Evolutionary conservation across 2,888 invertebrate genomes (phyloP).

Genomic region (Lingula anatina): DNA sequence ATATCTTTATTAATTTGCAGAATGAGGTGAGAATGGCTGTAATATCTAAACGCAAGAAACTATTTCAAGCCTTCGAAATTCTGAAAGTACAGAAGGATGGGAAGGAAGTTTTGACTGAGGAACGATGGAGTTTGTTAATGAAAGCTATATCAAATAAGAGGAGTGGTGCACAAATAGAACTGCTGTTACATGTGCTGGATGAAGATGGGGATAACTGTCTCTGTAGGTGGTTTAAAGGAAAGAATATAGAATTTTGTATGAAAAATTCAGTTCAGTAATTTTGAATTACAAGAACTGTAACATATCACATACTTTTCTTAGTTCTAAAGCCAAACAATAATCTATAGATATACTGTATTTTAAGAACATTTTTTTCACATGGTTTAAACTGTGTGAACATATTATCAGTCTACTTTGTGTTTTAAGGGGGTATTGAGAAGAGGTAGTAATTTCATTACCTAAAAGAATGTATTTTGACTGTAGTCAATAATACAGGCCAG

Average conservation of each 20-base stretch:
- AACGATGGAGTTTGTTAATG: constrained; percentile 46
- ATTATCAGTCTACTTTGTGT: no score
- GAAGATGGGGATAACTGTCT: constrained; percentile 34
- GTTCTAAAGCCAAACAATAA: no score
- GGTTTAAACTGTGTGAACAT: no score
- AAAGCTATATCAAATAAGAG: constrained; percentile 32
- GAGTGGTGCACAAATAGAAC: constrained; percentile 35
- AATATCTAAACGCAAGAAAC: constrained; percentile 45
- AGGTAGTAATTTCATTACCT: no score
- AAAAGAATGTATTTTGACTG: background rate
- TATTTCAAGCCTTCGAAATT: constrained; percentile 50
- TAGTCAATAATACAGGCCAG: background rate
- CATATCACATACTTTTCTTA: no score
- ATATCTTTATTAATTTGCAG: no score
- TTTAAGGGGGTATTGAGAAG: no score
- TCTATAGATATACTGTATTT: no score
- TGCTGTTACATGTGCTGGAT: constrained; percentile 53
- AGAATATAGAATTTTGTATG: constrained; percentile 2
- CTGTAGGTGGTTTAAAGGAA: constrained; percentile 17
- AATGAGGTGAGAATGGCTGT: constrained; percentile 43
- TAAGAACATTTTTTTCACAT: no score
- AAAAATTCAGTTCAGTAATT: no score
- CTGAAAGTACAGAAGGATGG: constrained; percentile 27
- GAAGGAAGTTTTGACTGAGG: constrained; percentile 30
- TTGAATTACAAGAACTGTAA: no score